Percentiles rank a stretch among this genome's conserved stretches.
These are phyloP conservation scores for Orthosia gothica DNA, from an alignment of 2,888 invertebrate species.

Conservation along the genomic window DNA sequence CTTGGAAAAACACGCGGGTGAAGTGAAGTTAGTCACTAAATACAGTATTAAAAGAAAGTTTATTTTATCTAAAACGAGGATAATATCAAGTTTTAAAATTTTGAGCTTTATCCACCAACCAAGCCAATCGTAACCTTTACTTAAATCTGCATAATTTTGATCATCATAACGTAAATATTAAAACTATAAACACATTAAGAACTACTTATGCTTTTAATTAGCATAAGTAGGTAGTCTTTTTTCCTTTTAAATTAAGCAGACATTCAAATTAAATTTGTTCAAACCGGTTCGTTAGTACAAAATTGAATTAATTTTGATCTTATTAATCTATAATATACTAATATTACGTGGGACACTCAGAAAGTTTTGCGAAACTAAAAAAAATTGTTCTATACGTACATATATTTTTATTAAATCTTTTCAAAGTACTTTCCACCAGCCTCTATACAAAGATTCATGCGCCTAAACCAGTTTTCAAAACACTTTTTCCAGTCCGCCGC, in stretches of 20 bases:
- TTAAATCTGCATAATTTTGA: slow-evolving; percentile 6
- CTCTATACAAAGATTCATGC: no score
- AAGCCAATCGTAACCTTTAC: background rate
- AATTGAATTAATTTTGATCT: background rate
- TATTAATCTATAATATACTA: background rate
- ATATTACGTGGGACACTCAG: no score
- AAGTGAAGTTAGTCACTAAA: background rate
- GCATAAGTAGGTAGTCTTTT: no score
- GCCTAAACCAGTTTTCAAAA: no score
- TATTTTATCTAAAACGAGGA: background rate
- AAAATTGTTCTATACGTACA: no score
- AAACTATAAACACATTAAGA: slow-evolving; percentile 6
- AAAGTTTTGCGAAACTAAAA: no score
- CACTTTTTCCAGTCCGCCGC: no score
- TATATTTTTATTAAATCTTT: no score
- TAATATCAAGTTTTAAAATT: background rate
- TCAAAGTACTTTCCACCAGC: no score
- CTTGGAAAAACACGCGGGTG: no score
- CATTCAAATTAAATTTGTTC: slow-evolving; percentile 17
- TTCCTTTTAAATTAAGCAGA: slow-evolving; percentile 25
- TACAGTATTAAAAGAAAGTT: background rate
- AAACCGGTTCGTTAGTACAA: slow-evolving; percentile 16
- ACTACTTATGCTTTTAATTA: background rate
- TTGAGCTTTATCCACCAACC: background rate
- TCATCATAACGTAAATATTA: background rate